Evolutionary conservation across 2,797 vertebrate species (phyloP).

Genomic region (Eptatretus atami): DNA sequence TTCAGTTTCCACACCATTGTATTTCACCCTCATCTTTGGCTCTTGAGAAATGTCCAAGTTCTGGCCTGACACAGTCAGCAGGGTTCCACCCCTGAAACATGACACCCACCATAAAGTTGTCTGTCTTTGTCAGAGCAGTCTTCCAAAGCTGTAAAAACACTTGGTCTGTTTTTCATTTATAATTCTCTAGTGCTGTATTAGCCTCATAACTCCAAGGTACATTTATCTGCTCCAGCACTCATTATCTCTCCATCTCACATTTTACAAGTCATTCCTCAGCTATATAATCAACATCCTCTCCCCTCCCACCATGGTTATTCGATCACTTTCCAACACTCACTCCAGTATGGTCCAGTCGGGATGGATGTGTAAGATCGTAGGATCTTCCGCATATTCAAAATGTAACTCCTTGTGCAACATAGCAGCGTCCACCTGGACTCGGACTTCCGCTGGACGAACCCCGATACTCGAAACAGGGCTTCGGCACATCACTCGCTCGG

Average conservation of each 20-base stretch:
- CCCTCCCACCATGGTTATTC: no score
- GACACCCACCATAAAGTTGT: neutral
- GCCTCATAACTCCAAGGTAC: no score
- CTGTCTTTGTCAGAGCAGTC: no score
- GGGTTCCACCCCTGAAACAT: constrained; percentile 43
- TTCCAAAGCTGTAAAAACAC: no score
- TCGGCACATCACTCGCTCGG: constrained; percentile 48
- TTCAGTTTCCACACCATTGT: constrained; percentile 46
- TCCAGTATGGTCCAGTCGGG: constrained; percentile 96
- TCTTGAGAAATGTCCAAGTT: constrained; percentile 88
- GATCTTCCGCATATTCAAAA: constrained; percentile 77
- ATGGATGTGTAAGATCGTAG: constrained; percentile 54
- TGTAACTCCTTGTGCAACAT: constrained; percentile 47
- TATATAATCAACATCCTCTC: no score
- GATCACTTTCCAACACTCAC: constrained; percentile 14
- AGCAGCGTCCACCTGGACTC: constrained; percentile 56
- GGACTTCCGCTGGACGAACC: constrained; percentile 42
- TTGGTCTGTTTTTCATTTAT: no score
- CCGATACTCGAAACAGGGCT: constrained; percentile 42
- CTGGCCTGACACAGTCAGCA: constrained; percentile 64
- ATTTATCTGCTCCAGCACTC: no score
- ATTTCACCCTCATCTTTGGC: constrained; percentile 72
- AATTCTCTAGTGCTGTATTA: no score
- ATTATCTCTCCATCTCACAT: no score
- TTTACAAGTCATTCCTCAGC: no score